Evolutionary conservation across 2,888 invertebrate species (phyloP).

Genomic region (Amiota mariae): DNA sequence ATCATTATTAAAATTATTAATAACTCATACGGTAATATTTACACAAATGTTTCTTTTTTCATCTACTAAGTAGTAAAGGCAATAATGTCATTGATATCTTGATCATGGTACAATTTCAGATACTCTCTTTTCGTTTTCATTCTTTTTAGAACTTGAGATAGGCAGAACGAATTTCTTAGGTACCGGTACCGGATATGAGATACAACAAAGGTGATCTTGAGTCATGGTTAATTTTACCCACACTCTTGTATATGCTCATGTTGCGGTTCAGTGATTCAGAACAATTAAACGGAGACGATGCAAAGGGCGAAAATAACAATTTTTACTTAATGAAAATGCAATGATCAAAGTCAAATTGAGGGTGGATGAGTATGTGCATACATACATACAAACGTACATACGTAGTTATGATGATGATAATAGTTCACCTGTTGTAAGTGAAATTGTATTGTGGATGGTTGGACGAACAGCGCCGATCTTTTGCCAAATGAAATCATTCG

Average conservation of each 20-base stretch:
- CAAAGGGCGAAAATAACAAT: not conserved
- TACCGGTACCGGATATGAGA: too few relatives aligned
- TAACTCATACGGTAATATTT: not conserved
- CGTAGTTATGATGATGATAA: not conserved
- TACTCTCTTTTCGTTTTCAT: too few relatives aligned
- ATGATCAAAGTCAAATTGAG: slow-evolving; percentile 1
- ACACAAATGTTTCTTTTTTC: slow-evolving; percentile 15
- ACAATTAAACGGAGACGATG: slow-evolving; percentile 50
- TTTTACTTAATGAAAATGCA: not conserved
- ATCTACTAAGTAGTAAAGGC: not conserved
- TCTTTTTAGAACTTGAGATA: not conserved
- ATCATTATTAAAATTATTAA: not conserved
- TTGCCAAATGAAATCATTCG: slow-evolving; percentile 24
- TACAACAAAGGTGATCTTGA: too few relatives aligned
- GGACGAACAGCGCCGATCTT: not conserved
- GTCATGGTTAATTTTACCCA: not conserved
- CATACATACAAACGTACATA: not conserved
- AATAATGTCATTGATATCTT: not conserved
- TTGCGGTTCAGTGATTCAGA: slow-evolving; percentile 61
- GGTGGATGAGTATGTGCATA: not conserved
- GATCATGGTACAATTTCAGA: not conserved
- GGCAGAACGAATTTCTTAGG: not conserved
- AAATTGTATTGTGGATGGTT: not conserved
- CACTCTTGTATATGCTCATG: not conserved
- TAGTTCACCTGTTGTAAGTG: slow-evolving; percentile 8